phyloP scores from a whole-genome alignment of 2,113 vertebrate species.

The Panurus biarmicus region DNA sequence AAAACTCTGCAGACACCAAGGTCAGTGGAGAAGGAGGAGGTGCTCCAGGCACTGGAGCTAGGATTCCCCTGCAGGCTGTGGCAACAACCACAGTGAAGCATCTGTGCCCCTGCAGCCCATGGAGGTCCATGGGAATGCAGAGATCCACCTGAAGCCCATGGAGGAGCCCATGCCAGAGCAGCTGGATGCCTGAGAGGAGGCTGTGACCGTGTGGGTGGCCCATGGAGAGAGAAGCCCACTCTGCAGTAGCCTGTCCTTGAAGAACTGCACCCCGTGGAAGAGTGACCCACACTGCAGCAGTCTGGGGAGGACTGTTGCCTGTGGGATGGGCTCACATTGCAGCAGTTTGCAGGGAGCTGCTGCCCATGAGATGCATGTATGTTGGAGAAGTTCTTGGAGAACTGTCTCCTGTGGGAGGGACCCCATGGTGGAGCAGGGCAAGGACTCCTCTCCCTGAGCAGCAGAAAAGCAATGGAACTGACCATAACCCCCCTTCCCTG shows the following conservation, averaged over 20 bases:
- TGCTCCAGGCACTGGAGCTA: background rate
- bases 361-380: background rate
- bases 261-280: background rate
- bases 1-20: background rate
- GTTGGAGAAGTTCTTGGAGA: background rate
- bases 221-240: background rate
- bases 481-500: background rate
- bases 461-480: background rate
- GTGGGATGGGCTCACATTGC: background rate
- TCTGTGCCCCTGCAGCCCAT: background rate
- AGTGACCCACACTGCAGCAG: background rate
- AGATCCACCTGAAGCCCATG: background rate
- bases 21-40: background rate
- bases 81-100: background rate
- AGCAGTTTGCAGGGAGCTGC: background rate
- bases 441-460: background rate
- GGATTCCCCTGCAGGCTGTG: background rate
- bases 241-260: background rate
- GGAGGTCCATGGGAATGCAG: background rate
- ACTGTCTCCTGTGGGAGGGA: background rate
- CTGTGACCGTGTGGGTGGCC: background rate
- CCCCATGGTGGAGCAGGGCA: fast-evolving
- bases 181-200: background rate
- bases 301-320: background rate
- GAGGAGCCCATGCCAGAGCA: background rate